phyloP scores from a whole-genome alignment of 92 coral and sea anemone genomes.

The Porites evermanni region DNA sequence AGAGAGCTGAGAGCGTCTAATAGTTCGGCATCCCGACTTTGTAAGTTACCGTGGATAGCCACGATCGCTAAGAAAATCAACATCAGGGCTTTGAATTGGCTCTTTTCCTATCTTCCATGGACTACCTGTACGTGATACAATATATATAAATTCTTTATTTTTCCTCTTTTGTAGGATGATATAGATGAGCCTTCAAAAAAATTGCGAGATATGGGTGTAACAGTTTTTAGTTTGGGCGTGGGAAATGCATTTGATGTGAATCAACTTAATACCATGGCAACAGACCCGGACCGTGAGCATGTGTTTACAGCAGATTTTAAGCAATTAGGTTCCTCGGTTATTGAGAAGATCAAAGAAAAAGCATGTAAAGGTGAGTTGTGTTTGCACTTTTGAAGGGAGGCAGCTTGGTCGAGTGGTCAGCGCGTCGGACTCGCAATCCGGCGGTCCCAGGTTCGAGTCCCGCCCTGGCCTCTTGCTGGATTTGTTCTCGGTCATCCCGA shows the following conservation, averaged over 20 bases:
- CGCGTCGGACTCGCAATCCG: too few species aligned
- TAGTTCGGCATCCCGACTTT: too few species aligned
- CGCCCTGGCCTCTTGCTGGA: too few species aligned
- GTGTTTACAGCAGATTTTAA: slow-evolving; percentile 74
- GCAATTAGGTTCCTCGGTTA: slow-evolving; percentile 27
- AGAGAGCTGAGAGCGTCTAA: too few species aligned
- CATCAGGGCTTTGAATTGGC: too few species aligned
- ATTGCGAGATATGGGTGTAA: slow-evolving; percentile 72
- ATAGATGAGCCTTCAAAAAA: slow-evolving; percentile 55
- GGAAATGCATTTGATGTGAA: neutral
- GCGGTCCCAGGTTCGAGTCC: too few species aligned
- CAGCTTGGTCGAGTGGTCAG: too few species aligned
- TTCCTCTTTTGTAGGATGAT: slow-evolving; percentile 6
- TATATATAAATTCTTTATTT: neutral
- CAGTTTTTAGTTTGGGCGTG: slow-evolving; percentile 37
- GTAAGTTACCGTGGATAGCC: too few species aligned
- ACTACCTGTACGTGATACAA: neutral
- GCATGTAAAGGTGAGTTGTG: slow-evolving; percentile 60
- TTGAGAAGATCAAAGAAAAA: slow-evolving; percentile 48
- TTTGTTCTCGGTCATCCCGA: too few species aligned
- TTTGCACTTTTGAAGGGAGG: neutral
- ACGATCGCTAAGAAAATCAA: too few species aligned
- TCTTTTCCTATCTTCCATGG: too few species aligned
- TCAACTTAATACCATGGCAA: slow-evolving; percentile 69
- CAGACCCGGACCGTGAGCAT: slow-evolving; percentile 74